phyloP scores from a whole-genome alignment of 2,797 vertebrate species.

The Coendou prehensilis region DNA sequence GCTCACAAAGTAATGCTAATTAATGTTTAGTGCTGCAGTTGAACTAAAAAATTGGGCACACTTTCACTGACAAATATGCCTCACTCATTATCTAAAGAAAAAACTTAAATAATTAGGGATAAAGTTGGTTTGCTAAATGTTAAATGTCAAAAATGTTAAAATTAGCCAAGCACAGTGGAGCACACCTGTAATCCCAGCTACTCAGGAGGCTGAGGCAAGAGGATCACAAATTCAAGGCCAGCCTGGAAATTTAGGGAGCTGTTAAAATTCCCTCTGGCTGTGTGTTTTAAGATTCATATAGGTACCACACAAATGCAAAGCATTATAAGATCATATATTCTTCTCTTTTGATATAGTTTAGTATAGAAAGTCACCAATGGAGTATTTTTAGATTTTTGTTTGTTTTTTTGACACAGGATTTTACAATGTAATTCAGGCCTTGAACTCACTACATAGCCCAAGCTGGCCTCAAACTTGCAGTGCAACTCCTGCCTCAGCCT shows the following conservation, averaged over 20 bases:
- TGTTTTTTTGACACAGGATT: neutral
- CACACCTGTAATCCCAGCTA: neutral
- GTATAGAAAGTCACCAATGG: constrained; percentile 45
- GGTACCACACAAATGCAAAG: constrained; percentile 9
- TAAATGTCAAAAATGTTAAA: constrained; percentile 27
- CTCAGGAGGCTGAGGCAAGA: neutral
- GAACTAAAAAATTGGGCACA: neutral
- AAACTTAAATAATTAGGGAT: constrained; percentile 5
- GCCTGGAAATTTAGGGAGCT: neutral
- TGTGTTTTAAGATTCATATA: constrained; percentile 22
- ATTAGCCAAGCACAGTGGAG: neutral
- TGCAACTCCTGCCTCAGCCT: neutral
- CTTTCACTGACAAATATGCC: neutral
- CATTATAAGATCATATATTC: neutral
- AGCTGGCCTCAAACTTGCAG: neutral
- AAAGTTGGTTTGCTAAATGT: constrained; percentile 20
- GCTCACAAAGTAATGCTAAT: constrained; percentile 35
- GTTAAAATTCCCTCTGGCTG: neutral
- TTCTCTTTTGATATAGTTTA: constrained; percentile 12
- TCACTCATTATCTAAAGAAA: constrained; percentile 43
- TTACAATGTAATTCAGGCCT: neutral
- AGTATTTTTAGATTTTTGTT: constrained; percentile 45
- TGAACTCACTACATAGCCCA: neutral
- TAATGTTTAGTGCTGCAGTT: constrained; percentile 27
- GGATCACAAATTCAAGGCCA: neutral